Evolutionary conservation across 2,888 invertebrate genomes (phyloP), one percentile per base, ranked within the genome.

Genomic region (Cotesia congregata): DNA sequence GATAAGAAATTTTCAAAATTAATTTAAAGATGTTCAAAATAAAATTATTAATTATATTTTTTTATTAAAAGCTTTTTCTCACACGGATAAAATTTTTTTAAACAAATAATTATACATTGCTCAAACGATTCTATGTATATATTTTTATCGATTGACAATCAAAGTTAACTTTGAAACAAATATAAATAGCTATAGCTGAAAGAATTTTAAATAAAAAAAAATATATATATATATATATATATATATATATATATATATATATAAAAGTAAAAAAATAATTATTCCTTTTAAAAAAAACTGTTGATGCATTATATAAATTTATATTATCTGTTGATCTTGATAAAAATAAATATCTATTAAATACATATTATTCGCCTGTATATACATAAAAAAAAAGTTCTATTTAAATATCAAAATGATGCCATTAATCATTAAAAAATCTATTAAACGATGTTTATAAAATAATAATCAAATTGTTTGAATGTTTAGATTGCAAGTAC

Each of bases 161-260:
- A 50, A 50, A 50, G 12, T 50, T 50, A 1, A 50, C 2, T 50
- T 50, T 50, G 12, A 50, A 50, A 50, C 12, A 50, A 50, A 50
- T 50, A 50, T 50, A 12, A 7, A 71, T 61, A 30, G 61, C 61
- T 60, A 39, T 60, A 61, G 60, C 39, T 40, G 40, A 41, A 68
- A 17, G 41, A 68, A 68, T n/a, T 41, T 40, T 68, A 60, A 30
- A 69, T 17, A 74, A 74, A 68, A 60, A 75, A 64, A 70, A 62
- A 50, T 70, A 65, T 15, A 64, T 64, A 9, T 15, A 64, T 64
- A 9, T 15, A 64, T 64, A 9, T 15, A 64, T 64, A 9, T 15
- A 64, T 64, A 9, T 15, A 64, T 64, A 9, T 15, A 64, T 64
- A 9, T 15, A 64, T 64, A 9, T 15, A 64, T 64, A 9, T 15